These are phyloP conservation scores for Drosophila anomalata DNA, from an alignment of 2,888 invertebrate genomes.

Conservation along the genomic window DNA sequence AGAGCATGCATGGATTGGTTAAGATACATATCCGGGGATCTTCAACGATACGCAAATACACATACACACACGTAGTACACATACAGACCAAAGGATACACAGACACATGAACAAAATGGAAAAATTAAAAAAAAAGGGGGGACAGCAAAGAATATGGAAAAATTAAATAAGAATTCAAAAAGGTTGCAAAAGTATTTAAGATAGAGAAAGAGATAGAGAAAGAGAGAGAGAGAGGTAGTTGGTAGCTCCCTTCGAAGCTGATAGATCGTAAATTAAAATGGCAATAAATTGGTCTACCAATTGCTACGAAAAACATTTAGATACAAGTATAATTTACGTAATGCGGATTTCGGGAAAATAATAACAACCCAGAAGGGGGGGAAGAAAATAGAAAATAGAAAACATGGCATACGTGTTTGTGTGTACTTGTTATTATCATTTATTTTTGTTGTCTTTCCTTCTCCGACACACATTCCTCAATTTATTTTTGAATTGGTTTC, in stretches of 20 bases:
- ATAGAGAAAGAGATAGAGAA: neutral
- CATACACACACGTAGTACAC: conserved; percentile 46
- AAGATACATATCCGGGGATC: conserved; percentile 45
- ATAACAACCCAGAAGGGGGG: neutral
- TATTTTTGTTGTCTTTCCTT: conserved; percentile 1
- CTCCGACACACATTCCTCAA: neutral
- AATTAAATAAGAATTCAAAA: neutral
- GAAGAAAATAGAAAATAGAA: neutral
- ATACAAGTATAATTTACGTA: conserved; percentile 3
- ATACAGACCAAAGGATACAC: conserved; percentile 18
- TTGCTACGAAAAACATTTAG: conserved; percentile 3
- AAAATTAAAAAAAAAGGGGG: neutral
- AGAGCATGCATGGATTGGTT: conserved; percentile 39
- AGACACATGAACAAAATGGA: conserved; percentile 25
- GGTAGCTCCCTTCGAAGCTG: neutral
- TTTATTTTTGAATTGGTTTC: neutral
- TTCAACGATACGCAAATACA: conserved; percentile 51
- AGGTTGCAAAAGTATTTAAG: neutral
- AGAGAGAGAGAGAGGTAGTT: neutral
- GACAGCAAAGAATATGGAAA: neutral
- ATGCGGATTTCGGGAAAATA: neutral
- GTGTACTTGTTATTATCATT: conserved; percentile 1
- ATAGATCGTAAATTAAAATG: conserved; percentile 1
- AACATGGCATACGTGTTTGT: conserved; percentile 5
- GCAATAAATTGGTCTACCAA: neutral